Base-by-base conservation (phyloP, 2,797 vertebrate genomes). In the Scyliorhinus canicula region DNA sequence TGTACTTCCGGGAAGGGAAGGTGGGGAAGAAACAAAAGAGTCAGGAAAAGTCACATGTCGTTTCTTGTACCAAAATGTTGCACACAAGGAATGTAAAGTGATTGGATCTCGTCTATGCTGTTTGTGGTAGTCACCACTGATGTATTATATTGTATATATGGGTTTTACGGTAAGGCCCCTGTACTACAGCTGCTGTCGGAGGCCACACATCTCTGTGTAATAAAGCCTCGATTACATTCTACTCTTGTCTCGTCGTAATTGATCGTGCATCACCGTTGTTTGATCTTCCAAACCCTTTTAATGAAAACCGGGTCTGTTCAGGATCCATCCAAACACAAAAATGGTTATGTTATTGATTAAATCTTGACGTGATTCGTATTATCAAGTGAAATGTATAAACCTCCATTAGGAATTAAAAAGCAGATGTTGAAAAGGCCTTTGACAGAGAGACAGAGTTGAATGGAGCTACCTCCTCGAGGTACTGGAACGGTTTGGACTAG, bases 321-420 rank as follows among this genome's bases (percentile, higher is more conserved):
- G 88, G 21, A 91, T 65, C 19, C n/a, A 91, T 91, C 24, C 35
- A 91, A 63, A 91, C 21, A 44, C 55, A 63, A 91, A 88, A 40
- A 1, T 44, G n/a, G 40, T 91, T 91, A 91, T 63, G 65, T 26
- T 91, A 65, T 91, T 63, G 57, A 65, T 91, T 91, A 91, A 65
- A 91, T 44, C 88, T 65, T 91, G n/a, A 91, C 21, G n/a, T 65
- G n/a, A 91, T 91, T 65, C 44, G 60, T 65, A 26, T 90, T 91
- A 44, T 44, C 88, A 91, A 91, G n/a, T 91, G n/a, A 26, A 65
- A 91, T 91, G n/a, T 91, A 60, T 91, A 65, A 65, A 91, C 60
- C 35, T 65, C 57, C 60, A 91, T 44, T 65, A 91, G 88, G n/a
- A 21, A 91, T 21, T 26, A n/a, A 60, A 40, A 91, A 40, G 26